Evolutionary conservation across 1,140 invertebrate genomes (phyloP).

Genomic region (Amyelois transitella): DNA sequence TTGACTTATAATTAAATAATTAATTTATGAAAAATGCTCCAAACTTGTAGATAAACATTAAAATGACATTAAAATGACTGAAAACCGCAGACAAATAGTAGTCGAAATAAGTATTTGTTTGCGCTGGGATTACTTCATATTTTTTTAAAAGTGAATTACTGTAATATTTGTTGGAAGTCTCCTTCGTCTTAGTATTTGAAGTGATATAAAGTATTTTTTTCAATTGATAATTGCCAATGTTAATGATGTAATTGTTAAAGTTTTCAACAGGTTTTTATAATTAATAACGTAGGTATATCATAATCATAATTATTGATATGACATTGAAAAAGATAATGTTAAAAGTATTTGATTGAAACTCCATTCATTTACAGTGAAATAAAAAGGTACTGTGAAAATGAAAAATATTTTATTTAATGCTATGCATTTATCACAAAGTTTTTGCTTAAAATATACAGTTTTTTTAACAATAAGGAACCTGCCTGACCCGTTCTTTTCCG

Average conservation of each 20-base stretch:
- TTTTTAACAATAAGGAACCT: no score
- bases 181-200: no score
- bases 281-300: neutral
- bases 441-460: neutral
- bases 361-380: neutral
- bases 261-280: neutral
- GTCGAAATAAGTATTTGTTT: neutral
- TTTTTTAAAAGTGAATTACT: no score
- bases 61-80: neutral
- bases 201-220: no score
- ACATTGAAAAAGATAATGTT: neutral
- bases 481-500: no score
- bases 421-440: neutral
- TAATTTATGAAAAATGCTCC: no score
- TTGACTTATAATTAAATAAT: conserved; percentile 74
- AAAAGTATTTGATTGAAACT: neutral
- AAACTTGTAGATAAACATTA: no score
- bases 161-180: no score
- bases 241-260: neutral
- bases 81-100: neutral
- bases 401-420: neutral
- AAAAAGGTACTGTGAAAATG: neutral
- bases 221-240: neutral
- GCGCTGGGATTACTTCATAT: no score
- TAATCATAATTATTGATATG: neutral